These are phyloP conservation scores for Hylaeus volcanicus DNA, from an alignment of 1,140 invertebrate genomes.

Conservation along the genomic window DNA sequence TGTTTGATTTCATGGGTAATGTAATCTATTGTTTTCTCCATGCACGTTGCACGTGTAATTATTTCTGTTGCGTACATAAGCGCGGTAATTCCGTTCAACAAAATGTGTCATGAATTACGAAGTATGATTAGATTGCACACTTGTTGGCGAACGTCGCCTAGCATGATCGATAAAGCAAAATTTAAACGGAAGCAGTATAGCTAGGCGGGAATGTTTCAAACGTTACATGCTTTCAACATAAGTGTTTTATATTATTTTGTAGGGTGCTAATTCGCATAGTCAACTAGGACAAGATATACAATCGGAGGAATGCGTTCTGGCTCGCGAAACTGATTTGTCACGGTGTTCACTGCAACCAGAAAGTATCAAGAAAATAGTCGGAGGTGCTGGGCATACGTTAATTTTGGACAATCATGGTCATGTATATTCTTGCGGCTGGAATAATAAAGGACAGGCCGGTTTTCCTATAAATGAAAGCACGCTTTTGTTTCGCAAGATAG, in stretches of 20 bases:
- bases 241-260: conserved; percentile 19
- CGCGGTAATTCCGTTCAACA: background rate
- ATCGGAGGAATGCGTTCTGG: conserved; percentile 85
- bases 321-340: conserved; percentile 80
- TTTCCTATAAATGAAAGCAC: conserved; percentile 71
- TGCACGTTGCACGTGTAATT: background rate
- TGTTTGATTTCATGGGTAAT: conserved; percentile 56
- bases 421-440: conserved; percentile 93
- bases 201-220: background rate
- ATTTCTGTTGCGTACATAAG: background rate
- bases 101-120: background rate
- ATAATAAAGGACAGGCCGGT: conserved; percentile 90
- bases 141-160: background rate
- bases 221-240: too few species aligned
- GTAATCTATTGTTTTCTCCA: conserved; percentile 5
- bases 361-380: conserved; percentile 83
- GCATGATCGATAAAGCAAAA: background rate
- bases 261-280: conserved; percentile 93
- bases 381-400: conserved; percentile 89
- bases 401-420: conserved; percentile 85
- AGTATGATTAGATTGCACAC: background rate
- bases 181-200: background rate
- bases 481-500: conserved; percentile 56
- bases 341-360: conserved; percentile 73
- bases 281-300: conserved; percentile 86